Percentiles rank a stretch among this genome's conserved stretches.
Conservation (phyloP, 2,113 vertebrate species). For the Prunella himalayana region DNA sequence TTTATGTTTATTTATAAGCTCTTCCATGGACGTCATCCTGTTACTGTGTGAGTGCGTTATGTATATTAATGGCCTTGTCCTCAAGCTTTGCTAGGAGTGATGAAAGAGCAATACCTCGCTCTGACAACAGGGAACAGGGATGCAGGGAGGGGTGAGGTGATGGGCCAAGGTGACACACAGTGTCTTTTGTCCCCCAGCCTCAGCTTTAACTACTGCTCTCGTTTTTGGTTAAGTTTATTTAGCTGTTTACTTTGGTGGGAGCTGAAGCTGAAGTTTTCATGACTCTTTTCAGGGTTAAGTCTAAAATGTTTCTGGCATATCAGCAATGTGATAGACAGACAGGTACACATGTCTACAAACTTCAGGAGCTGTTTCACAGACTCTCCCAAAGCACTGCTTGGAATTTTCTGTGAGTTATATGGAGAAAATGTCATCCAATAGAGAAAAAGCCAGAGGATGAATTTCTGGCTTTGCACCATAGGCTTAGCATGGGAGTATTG, state of each 20-base stretch:
- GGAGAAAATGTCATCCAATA: neutral
- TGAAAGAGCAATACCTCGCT: neutral
- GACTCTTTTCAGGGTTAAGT: neutral
- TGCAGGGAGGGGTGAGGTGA: neutral
- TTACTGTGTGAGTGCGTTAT: slow-evolving; percentile 26
- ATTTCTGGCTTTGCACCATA: neutral
- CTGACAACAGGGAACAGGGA: neutral
- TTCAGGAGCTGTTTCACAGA: neutral
- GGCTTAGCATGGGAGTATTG: neutral
- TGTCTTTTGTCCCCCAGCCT: neutral
- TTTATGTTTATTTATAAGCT: slow-evolving; percentile 70
- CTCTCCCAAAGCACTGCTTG: neutral
- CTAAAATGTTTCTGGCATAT: neutral
- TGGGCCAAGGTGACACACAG: neutral
- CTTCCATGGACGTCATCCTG: slow-evolving; percentile 29
- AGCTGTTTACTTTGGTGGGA: neutral
- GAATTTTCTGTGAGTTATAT: neutral
- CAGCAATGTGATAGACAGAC: neutral
- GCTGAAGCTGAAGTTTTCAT: neutral
- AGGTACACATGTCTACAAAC: neutral
- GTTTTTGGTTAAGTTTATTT: neutral
- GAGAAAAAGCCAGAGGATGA: neutral
- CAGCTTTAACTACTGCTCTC: neutral
- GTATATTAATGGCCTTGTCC: slow-evolving; percentile 62
- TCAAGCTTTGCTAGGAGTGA: slow-evolving; percentile 22